Evolutionary conservation across 1,140 invertebrate genomes (phyloP).

Genomic region (Drosophila chauvacae): DNA sequence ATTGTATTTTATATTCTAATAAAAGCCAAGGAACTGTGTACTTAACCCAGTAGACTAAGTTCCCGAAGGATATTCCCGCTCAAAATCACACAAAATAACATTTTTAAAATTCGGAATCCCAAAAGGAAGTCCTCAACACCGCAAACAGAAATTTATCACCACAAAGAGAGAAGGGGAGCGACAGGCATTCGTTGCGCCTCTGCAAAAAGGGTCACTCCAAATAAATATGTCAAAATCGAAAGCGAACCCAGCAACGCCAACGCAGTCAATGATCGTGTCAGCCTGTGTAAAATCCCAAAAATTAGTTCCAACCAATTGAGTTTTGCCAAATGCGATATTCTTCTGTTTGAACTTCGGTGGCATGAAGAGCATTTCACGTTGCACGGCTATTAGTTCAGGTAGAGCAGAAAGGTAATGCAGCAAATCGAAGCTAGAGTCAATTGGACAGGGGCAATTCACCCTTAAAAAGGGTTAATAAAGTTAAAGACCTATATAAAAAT

Average conservation of each 20-base stretch:
- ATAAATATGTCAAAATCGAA: constrained; percentile 77
- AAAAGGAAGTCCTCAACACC: constrained; percentile 52
- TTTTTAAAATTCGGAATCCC: neutral
- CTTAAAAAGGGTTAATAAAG: constrained; percentile 19
- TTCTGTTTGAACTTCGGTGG: constrained; percentile 16
- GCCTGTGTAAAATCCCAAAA: constrained; percentile 24
- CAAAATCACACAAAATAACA: neutral
- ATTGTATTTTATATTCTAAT: no score
- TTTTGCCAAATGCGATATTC: constrained; percentile 50
- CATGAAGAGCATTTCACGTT: constrained; percentile 10
- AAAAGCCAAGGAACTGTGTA: no score
- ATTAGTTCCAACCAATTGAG: constrained; percentile 75
- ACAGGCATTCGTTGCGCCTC: constrained; percentile 66
- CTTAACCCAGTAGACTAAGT: no score
- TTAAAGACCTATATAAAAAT: neutral
- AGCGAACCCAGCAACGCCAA: constrained; percentile 49
- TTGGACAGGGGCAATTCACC: neutral
- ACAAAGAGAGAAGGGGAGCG: neutral
- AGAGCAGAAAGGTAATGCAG: neutral
- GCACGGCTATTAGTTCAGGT: constrained; percentile 47
- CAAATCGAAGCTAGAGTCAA: neutral
- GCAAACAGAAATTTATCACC: constrained; percentile 49
- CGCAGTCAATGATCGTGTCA: constrained; percentile 35
- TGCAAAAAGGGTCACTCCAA: constrained; percentile 65
- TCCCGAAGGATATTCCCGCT: no score